Base-by-base conservation (phyloP, 2,888 invertebrate species). In the Arctia plantaginis region DNA sequence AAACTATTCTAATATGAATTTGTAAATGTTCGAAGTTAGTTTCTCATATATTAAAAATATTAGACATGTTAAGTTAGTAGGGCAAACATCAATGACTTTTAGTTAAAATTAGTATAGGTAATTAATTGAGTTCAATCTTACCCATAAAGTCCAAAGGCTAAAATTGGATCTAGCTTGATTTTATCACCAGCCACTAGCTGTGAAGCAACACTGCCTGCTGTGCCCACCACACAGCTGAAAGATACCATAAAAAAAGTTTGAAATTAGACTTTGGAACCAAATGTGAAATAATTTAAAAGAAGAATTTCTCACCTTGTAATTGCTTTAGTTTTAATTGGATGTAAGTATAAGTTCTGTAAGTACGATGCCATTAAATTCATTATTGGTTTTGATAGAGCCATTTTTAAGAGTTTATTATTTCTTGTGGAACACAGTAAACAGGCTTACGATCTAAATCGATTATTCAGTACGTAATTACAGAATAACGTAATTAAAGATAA, bases 121-220 rank as follows among this genome's bases (percentile, higher is more conserved):
- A 62, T 30, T 30, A 30, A 8, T 27, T 47, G 3, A 30, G n/a
- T 33, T 35, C 20, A 69, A 69, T 85, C 93, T 92, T 94, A 98
- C 98, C 98, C 98, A 95, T 97, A 98, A 18, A 97, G 89, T 64
- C 97, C 97, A 93, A 98, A 98, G 0, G 98, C 97, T 59, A 97
- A 87, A 8, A 98, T 91, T 85, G 97, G 97, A 71, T 98, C 97
- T 65, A 96, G 93, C 88, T 97, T 97, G 15, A 98, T 89, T 55
- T 91, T 89, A 86, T 94, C 96, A 66, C 98, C 97, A n/a, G 97
- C 95, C 18, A 98, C 96, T 78, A 96, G 95, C 89, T 98, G 98
- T 0, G 98, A 97, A 47, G 97, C 96, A 69, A 97, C 94, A 90
- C 98, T 98, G 39, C 97, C 98, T 69, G 97, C 96, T 27, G 97